These are phyloP conservation scores for Eupithecia subumbrata DNA, from an alignment of 2,888 invertebrate species.

Conservation along the genomic window DNA sequence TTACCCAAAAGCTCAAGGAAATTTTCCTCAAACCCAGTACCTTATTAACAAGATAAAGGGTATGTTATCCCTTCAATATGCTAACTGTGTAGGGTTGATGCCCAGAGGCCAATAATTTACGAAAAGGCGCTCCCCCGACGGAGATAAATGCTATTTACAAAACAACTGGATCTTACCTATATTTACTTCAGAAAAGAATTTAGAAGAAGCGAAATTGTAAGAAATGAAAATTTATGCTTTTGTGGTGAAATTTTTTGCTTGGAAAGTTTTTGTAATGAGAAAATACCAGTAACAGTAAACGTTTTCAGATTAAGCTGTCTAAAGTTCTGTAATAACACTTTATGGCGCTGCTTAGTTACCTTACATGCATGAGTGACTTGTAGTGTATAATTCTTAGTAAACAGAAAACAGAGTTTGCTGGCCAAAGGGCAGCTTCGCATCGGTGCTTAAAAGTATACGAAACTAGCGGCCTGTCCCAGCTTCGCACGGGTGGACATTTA, in stretches of 20 bases:
- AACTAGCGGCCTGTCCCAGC: too few species aligned
- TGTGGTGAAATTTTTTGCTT: constrained; percentile 23
- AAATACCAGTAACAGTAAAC: constrained; percentile 11
- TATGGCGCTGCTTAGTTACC: not conserved
- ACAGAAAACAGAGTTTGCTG: not conserved
- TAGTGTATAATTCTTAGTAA: not conserved
- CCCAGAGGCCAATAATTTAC: constrained; percentile 44
- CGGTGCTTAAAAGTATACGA: not conserved
- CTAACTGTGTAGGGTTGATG: constrained; percentile 39
- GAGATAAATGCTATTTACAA: constrained; percentile 41
- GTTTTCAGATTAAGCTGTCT: constrained; percentile 10
- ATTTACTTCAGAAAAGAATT: constrained; percentile 37
- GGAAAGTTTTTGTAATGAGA: constrained; percentile 24
- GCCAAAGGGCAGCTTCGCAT: not conserved
- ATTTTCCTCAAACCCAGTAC: constrained; percentile 26
- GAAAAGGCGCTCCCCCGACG: constrained; percentile 35
- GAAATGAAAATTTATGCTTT: constrained; percentile 35
- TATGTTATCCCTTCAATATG: constrained; percentile 42
- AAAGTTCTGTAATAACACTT: not conserved
- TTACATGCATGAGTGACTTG: not conserved
- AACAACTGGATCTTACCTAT: constrained; percentile 40
- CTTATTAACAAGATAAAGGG: constrained; percentile 38
- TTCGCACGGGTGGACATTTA: too few species aligned
- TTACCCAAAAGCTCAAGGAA: constrained; percentile 24
- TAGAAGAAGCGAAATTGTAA: constrained; percentile 35